Evolutionary conservation across 2,113 vertebrate species (phyloP).

Genomic region (Bujurquina vittata): DNA sequence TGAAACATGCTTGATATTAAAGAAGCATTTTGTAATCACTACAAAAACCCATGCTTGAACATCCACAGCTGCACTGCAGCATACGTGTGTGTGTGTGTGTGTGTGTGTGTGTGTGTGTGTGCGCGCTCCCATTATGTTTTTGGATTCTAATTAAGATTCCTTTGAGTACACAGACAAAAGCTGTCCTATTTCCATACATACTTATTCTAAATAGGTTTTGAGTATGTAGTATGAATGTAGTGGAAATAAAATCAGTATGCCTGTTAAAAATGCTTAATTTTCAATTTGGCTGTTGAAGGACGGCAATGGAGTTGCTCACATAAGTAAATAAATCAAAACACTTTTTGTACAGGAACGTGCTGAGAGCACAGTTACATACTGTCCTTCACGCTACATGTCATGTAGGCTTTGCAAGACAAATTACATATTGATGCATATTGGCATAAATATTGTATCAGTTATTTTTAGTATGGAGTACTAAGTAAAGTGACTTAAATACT

Average conservation of each 20-base stretch:
- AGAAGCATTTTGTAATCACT: background rate
- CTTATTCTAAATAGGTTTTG: background rate
- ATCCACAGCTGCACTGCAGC: background rate
- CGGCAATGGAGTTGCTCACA: background rate
- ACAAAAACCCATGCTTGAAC: background rate
- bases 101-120: no score
- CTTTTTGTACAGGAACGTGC: no score
- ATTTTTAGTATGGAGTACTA: no score
- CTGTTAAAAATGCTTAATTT: background rate
- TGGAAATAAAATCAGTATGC: background rate
- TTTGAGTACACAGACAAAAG: slow-evolving; percentile 10
- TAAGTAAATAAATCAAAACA: background rate
- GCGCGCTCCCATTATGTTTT: background rate
- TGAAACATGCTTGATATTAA: background rate
- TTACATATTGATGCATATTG: no score
- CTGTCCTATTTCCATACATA: background rate
- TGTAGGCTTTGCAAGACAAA: no score
- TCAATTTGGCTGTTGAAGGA: background rate
- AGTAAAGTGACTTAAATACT: no score
- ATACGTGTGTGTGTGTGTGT: background rate
- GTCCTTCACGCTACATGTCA: no score
- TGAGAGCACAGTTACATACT: no score
- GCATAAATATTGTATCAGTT: no score
- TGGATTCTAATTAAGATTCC: slow-evolving; percentile 1
- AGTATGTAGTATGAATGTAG: background rate